Evolutionary conservation across 1,140 invertebrate species (phyloP).

Genomic region (Orius laevigatus): DNA sequence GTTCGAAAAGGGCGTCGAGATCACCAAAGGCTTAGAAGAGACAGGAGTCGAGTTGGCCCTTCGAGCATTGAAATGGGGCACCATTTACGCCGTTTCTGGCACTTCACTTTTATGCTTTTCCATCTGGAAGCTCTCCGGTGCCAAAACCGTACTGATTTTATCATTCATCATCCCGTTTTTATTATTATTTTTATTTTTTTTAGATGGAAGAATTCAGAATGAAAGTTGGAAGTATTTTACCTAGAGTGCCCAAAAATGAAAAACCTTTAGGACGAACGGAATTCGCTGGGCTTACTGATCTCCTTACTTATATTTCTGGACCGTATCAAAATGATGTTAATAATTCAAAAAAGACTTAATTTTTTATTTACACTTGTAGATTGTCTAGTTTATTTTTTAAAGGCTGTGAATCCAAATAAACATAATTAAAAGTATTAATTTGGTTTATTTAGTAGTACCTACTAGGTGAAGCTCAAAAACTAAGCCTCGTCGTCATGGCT

Average conservation of each 20-base stretch:
- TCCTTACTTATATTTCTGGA: constrained; percentile 52
- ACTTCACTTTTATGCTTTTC: constrained; percentile 64
- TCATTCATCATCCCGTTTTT: neutral
- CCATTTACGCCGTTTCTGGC: constrained; percentile 66
- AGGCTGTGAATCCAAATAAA: too few relatives aligned
- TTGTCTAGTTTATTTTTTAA: too few relatives aligned
- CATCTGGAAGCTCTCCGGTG: constrained; percentile 79
- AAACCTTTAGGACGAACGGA: constrained; percentile 68
- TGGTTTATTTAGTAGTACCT: too few relatives aligned
- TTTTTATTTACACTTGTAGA: too few relatives aligned
- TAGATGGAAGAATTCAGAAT: constrained; percentile 52
- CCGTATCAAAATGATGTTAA: constrained; percentile 11
- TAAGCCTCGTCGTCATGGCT: too few relatives aligned
- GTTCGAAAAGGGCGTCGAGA: constrained; percentile 57
- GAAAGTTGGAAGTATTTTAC: constrained; percentile 40
- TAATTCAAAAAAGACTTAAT: too few relatives aligned
- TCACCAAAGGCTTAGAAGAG: constrained; percentile 46
- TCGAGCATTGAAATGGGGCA: constrained; percentile 71
- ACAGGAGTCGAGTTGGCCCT: constrained; percentile 61
- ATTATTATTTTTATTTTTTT: constrained; percentile 21
- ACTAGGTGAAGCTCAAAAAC: too few relatives aligned
- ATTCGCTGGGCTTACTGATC: constrained; percentile 64
- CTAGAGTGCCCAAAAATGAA: constrained; percentile 48
- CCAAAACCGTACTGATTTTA: constrained; percentile 42
- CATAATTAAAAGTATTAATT: too few relatives aligned